Evolutionary conservation across 2,888 invertebrate species (phyloP).

Genomic region (Drosophila macrospina): DNA sequence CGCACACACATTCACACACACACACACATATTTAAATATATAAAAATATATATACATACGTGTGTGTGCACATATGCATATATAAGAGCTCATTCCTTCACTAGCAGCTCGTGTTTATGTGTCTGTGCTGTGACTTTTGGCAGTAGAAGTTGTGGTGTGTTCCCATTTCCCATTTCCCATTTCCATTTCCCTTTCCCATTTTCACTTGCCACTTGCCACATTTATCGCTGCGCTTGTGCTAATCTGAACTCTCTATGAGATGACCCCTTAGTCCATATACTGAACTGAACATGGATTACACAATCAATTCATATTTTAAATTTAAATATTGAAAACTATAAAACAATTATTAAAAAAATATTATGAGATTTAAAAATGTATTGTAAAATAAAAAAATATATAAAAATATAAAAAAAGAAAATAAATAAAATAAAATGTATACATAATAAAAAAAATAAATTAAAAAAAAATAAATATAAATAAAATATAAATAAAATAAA

Average conservation of each 20-base stretch:
- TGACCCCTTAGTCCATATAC: neutral
- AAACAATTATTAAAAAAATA: no score
- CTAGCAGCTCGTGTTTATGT: slow-evolving; percentile 10
- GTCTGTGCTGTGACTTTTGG: slow-evolving; percentile 21
- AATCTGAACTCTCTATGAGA: slow-evolving; percentile 1
- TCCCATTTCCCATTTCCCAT: neutral
- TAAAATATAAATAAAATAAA: no score
- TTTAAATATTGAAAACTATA: no score
- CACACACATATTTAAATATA: slow-evolving; percentile 6
- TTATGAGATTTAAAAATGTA: no score
- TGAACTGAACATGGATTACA: neutral
- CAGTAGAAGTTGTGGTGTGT: slow-evolving; percentile 6
- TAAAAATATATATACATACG: slow-evolving; percentile 8
- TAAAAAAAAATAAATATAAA: no score
- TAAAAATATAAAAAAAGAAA: no score
- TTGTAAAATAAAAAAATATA: no score
- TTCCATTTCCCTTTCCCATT: neutral
- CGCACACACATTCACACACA: slow-evolving; percentile 37
- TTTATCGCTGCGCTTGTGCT: slow-evolving; percentile 8
- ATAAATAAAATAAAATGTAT: no score
- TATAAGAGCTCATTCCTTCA: slow-evolving; percentile 32
- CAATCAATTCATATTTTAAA: no score
- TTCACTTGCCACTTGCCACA: neutral
- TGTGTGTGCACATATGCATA: slow-evolving; percentile 2
- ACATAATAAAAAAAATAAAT: no score